These are phyloP conservation scores for Nowickia ferox DNA, from an alignment of 2,888 invertebrate genomes.

Conservation along the genomic window DNA sequence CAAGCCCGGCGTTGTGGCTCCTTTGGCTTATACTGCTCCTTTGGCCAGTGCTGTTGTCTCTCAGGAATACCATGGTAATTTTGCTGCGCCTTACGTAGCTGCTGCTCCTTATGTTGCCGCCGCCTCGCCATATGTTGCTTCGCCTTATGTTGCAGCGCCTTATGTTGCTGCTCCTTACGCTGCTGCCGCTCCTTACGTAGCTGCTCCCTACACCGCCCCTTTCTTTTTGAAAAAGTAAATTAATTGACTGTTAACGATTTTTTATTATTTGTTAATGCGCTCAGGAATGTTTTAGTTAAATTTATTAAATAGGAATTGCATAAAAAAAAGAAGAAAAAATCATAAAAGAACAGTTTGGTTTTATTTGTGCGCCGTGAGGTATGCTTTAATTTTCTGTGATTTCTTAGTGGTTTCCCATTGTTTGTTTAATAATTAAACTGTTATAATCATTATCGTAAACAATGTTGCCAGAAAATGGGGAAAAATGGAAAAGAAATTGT, in stretches of 20 bases:
- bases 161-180: conserved; percentile 73
- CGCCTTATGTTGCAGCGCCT: conserved; percentile 59
- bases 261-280: conserved; percentile 36
- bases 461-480: too few relatives aligned
- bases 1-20: conserved; percentile 80
- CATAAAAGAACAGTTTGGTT: background rate
- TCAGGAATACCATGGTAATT: conserved; percentile 84
- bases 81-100: conserved; percentile 79
- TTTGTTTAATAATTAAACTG: conserved; percentile 12
- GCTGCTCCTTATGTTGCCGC: conserved; percentile 74
- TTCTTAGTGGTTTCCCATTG: background rate
- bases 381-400: conserved; percentile 18
- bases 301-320: conserved; percentile 44
- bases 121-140: conserved; percentile 74
- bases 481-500: too few relatives aligned
- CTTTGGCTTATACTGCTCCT: conserved; percentile 78
- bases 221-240: conserved; percentile 78
- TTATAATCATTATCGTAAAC: background rate
- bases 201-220: conserved; percentile 74
- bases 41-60: conserved; percentile 79
- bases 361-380: conserved; percentile 34
- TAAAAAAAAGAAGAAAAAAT: conserved; percentile 7
- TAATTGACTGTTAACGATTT: conserved; percentile 41
- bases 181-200: conserved; percentile 73
- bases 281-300: conserved; percentile 66